These are phyloP conservation scores for Sarcophaga peregrina DNA, from an alignment of 1,140 invertebrate genomes.

Conservation along the genomic window DNA sequence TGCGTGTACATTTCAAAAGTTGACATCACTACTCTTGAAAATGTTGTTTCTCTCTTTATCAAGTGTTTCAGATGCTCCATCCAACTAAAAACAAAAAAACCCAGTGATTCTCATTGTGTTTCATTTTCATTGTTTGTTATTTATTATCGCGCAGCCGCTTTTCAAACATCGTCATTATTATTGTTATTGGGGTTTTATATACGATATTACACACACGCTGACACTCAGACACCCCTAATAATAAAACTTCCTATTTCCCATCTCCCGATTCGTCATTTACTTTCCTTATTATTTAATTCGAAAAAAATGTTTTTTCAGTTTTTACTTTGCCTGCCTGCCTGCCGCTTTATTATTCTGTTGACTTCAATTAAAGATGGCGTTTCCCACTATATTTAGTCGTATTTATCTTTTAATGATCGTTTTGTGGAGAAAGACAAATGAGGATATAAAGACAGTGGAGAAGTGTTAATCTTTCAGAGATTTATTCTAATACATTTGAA, in stretches of 20 bases:
- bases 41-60: neutral
- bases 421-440: neutral
- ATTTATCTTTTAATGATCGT: slow-evolving; percentile 17
- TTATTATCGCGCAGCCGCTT: slow-evolving; percentile 27
- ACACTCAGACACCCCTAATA: neutral
- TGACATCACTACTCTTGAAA: too few species aligned
- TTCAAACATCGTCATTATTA: slow-evolving; percentile 1
- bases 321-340: too few species aligned
- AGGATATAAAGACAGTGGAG: neutral
- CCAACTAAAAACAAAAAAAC: neutral
- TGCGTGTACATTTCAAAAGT: too few species aligned
- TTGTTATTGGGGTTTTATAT: neutral
- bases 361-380: slow-evolving; percentile 18
- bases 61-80: slow-evolving; percentile 7
- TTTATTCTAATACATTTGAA: neutral
- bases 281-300: neutral
- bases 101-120: neutral
- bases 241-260: neutral
- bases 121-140: neutral
- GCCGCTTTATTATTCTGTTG: neutral
- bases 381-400: neutral
- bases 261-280: slow-evolving; percentile 6
- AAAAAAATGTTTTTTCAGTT: too few species aligned
- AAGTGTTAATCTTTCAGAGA: slow-evolving; percentile 20
- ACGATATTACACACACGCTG: neutral